A percentile compares a stretch with the other conserved stretches of the same genome.
Conservation (phyloP, 92 coral and sea anemone species). For the Bergia puertoricense region DNA sequence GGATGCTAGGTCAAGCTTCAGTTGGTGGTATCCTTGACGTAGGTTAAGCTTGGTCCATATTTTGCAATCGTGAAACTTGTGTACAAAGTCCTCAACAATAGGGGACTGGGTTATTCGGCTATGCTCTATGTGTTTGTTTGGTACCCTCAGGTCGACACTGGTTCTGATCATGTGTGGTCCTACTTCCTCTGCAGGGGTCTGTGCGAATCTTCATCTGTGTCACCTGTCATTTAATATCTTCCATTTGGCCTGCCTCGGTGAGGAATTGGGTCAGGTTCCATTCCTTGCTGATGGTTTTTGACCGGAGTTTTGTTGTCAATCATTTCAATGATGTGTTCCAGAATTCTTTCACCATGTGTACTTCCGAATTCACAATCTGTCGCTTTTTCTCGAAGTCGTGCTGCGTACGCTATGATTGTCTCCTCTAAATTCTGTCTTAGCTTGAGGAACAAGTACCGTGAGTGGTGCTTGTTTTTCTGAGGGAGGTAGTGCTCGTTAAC, state of each 20-base stretch:
- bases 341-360: background rate
- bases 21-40: too few species aligned
- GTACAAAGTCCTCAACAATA: slow-evolving; percentile 32
- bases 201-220: background rate
- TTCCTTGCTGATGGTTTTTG: background rate
- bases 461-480: too few species aligned
- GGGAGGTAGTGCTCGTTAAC: too few species aligned
- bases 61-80: background rate
- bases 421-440: too few species aligned
- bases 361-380: background rate
- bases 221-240: background rate
- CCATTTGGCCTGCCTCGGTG: background rate
- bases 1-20: too few species aligned
- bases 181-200: slow-evolving; percentile 32
- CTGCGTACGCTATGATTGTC: too few species aligned
- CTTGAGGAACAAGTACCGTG: too few species aligned
- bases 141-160: slow-evolving; percentile 51
- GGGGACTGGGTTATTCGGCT: slow-evolving; percentile 51
- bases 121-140: slow-evolving; percentile 51
- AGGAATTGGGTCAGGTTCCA: too few species aligned
- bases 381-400: too few species aligned
- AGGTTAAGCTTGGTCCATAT: too few species aligned
- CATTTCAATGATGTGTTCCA: background rate
- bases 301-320: too few species aligned
- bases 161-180: slow-evolving; percentile 51